Base-by-base conservation (phyloP, 2,797 vertebrate species). In the Enteromius trimaculatus region DNA sequence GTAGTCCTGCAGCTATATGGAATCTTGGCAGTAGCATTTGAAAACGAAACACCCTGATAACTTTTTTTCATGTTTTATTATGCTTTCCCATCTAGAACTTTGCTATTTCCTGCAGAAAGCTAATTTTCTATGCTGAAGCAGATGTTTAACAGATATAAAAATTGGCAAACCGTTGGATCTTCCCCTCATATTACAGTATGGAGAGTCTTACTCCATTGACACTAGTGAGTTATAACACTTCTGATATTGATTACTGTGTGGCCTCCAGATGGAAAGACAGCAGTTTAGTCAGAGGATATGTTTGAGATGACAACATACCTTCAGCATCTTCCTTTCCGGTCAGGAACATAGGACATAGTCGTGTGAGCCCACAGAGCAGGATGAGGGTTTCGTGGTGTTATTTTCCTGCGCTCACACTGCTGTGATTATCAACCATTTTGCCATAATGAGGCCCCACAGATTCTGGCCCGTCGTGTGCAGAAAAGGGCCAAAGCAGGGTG, bases 381-480 rank as follows among this genome's bases (percentile, higher is more conserved):
- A 85, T 86, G n/a, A 81, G 71, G 77, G 37, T 66, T 81, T 74
- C 23, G 70, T 82, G 60, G 69, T 69, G 81, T 80, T 82, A 71
- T 80, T 79, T 76, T 64, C 64, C 65, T 47, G 34, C 19, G 17
- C 55, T 55, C 74, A 79, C 79, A 74, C 79, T 86, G 82, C 84
- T 84, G 84, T 86, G 84, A 87, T 87, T 87, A 87, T 86, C 65
- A 37, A 74, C 65, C 51, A 66, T 78, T 88, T 80, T 16, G 11
- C 76, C 34, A 82, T 88, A 88, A 88, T 87, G 86, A 87, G 86
- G 84, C 87, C 66, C 65, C 79, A 70, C 76, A 87, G 68, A 82
- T 82, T 84, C 82, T 86, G 84, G 79, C 87, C 29, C 31, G 13
- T 65, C 42, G 23, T 66, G 42, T 66, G 71, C 75, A 44, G 79